Evolutionary conservation across 2,797 vertebrate genomes (phyloP).

Genomic region (Prunella strophiata): DNA sequence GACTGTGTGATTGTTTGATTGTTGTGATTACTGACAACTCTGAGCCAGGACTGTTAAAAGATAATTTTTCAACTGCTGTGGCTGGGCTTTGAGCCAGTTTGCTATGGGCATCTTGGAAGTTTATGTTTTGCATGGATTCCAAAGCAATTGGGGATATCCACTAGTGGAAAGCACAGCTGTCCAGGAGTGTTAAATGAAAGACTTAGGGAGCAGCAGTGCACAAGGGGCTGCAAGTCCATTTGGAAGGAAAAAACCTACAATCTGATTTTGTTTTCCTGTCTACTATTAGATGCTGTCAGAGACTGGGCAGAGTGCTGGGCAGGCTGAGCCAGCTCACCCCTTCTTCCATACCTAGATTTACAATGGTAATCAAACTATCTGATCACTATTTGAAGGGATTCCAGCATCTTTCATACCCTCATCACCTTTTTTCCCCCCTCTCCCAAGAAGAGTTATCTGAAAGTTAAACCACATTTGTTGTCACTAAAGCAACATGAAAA

Average conservation of each 20-base stretch:
- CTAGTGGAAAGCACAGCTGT: neutral
- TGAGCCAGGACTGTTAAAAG: neutral
- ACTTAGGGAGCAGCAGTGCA: neutral
- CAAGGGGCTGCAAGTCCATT: neutral
- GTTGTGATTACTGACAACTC: neutral
- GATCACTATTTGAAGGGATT: neutral
- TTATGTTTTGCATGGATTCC: neutral
- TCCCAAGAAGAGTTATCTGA: neutral
- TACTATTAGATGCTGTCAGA: neutral
- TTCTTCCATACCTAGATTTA: neutral
- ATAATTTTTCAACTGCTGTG: neutral
- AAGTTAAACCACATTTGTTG: neutral
- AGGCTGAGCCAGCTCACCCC: neutral
- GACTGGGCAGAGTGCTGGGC: neutral
- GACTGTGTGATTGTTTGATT: neutral
- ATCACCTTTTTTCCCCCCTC: neutral
- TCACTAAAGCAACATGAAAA: neutral
- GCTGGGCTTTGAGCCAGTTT: neutral
- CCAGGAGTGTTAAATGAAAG: neutral
- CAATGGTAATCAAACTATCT: neutral
- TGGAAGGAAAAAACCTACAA: neutral
- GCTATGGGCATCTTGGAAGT: rapidly evolving
- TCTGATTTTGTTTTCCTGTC: neutral
- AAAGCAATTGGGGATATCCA: neutral
- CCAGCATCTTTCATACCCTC: neutral